Conservation (phyloP, 2,888 invertebrate species). For the Clistopyga incitator region DNA sequence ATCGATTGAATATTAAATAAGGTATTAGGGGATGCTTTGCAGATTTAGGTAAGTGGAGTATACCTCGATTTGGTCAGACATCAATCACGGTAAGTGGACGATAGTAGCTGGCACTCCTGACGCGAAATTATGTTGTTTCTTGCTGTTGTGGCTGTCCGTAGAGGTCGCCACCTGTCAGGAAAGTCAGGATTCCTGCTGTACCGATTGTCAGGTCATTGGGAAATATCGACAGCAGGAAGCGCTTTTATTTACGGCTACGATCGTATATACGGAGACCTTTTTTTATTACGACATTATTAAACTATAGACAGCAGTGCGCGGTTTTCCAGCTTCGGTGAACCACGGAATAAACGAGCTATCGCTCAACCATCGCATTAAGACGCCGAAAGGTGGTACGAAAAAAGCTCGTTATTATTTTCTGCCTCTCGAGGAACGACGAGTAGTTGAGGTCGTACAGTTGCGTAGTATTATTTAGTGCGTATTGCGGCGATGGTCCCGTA, state of each 20-base stretch:
- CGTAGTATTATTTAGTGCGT: neutral
- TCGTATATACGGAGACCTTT: conserved; percentile 3
- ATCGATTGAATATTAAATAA: neutral
- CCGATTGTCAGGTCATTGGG: neutral
- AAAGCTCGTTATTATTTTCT: conserved; percentile 47
- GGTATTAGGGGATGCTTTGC: neutral
- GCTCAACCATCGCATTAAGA: neutral
- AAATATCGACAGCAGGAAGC: neutral
- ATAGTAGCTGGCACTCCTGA: neutral
- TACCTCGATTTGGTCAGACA: neutral
- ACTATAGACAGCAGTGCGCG: conserved; percentile 28
- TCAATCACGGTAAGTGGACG: neutral
- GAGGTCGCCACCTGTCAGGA: conserved; percentile 11
- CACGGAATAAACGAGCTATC: neutral
- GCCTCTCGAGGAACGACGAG: conserved; percentile 26
- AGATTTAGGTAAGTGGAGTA: neutral
- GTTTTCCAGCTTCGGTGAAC: neutral
- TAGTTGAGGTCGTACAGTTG: neutral
- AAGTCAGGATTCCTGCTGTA: neutral
- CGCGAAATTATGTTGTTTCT: too few species aligned
- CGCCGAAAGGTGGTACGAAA: conserved; percentile 28
- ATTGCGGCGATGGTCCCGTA: neutral
- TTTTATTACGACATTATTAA: conserved; percentile 11
- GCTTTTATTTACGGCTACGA: neutral
- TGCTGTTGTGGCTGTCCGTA: neutral